A percentile compares a stretch with the other conserved stretches of the same genome.
phyloP scores from a whole-genome alignment of 2,888 invertebrate species.

The Hirtodrosophila alboralis region DNA sequence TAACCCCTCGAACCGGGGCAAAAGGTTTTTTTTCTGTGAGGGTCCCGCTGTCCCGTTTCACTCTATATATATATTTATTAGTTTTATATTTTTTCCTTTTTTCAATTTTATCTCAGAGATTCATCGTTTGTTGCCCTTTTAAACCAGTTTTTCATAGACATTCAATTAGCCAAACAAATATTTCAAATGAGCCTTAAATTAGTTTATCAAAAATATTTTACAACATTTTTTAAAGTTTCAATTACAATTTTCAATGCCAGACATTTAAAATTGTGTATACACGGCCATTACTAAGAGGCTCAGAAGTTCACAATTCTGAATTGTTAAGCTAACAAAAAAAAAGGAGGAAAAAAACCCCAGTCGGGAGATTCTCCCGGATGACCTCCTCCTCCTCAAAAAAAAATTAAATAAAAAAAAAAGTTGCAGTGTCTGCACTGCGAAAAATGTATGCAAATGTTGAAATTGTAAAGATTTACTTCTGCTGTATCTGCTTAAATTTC shows the following conservation, averaged over 20 bases:
- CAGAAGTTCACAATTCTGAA: conserved; percentile 27
- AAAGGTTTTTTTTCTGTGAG: conserved; percentile 38
- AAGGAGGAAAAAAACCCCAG: conserved; percentile 6
- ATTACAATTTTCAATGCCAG: conserved; percentile 19
- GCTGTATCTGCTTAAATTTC: conserved; percentile 56
- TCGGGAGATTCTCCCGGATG: conserved; percentile 6
- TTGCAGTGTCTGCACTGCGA: conserved; percentile 49
- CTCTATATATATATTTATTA: conserved; percentile 64
- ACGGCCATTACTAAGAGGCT: conserved; percentile 2
- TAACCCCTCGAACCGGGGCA: conserved; percentile 35
- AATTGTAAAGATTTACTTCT: not conserved
- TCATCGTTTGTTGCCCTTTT: conserved; percentile 44
- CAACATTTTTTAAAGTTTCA: conserved; percentile 16
- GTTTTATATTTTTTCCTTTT: conserved; percentile 50
- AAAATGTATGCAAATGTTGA: conserved; percentile 31
- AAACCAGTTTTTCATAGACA: conserved; percentile 57
- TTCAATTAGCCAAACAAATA: conserved; percentile 40
- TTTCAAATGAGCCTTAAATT: conserved; percentile 49
- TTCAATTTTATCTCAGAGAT: conserved; percentile 51
- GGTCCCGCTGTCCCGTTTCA: conserved; percentile 27
- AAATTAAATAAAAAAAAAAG: too few relatives aligned
- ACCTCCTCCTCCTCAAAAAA: too few relatives aligned
- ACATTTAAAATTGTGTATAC: conserved; percentile 33
- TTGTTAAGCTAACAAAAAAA: conserved; percentile 54
- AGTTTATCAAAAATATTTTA: conserved; percentile 58